A percentile compares a stretch with the other conserved stretches of the same genome.
Evolutionary conservation across 2,888 invertebrate species (phyloP).

Genomic region (Chymomyza fuscimana): DNA sequence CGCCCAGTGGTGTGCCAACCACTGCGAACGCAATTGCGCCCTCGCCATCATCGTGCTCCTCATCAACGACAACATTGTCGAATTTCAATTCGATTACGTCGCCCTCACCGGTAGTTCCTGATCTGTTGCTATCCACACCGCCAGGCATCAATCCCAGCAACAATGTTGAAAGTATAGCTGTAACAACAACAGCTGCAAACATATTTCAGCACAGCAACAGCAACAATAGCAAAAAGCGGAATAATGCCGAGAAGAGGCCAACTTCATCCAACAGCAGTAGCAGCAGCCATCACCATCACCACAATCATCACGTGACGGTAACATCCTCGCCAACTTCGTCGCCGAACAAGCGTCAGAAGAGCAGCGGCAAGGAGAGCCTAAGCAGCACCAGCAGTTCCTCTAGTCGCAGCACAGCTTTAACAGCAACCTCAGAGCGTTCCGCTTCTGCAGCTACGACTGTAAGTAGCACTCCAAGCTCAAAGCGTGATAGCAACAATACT

Average conservation of each 20-base stretch:
- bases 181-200: conserved; percentile 39
- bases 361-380: conserved; percentile 48
- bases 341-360: conserved; percentile 77
- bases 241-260: conserved; percentile 12
- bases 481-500: conserved; percentile 19
- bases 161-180: conserved; percentile 27
- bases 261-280: conserved; percentile 38
- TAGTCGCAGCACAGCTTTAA: conserved; percentile 57
- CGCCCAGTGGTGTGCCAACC: conserved; percentile 43
- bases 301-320: conserved; percentile 56
- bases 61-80: conserved; percentile 73
- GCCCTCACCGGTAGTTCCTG: conserved; percentile 79
- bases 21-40: conserved; percentile 57
- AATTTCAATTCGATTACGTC: conserved; percentile 79
- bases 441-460: conserved; percentile 39
- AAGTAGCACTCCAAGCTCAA: conserved; percentile 38
- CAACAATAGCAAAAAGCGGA: conserved; percentile 48
- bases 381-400: conserved; percentile 52
- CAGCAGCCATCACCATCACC: conserved; percentile 53
- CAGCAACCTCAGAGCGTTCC: conserved; percentile 21
- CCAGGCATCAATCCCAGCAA: conserved; percentile 68
- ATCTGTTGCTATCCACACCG: conserved; percentile 77
- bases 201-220: conserved; percentile 43
- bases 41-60: conserved; percentile 67
- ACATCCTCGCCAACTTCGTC: conserved; percentile 71